Evolutionary conservation across 2,888 invertebrate genomes (phyloP).

Genomic region (Dyspetes luteomarginatus): DNA sequence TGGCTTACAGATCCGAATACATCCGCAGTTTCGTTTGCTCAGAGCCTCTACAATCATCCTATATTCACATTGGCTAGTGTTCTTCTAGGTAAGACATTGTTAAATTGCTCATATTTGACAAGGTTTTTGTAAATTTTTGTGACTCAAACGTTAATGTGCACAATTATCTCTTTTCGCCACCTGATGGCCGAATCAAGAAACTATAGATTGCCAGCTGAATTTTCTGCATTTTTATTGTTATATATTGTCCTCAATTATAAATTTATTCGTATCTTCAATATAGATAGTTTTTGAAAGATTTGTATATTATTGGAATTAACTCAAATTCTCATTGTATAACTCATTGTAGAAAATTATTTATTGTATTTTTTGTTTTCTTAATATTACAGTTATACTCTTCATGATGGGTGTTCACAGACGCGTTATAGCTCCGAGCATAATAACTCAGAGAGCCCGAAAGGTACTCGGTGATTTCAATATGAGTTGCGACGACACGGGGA

Average conservation of each 20-base stretch:
- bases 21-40: constrained; percentile 94
- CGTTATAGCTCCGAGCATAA: constrained; percentile 98
- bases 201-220: too few relatives aligned
- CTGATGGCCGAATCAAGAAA: too few relatives aligned
- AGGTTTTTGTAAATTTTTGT: constrained; percentile 11
- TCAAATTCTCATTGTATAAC: too few relatives aligned
- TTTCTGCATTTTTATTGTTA: too few relatives aligned
- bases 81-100: constrained; percentile 87
- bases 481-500: constrained; percentile 99
- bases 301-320: too few relatives aligned
- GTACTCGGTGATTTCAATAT: constrained; percentile 98
- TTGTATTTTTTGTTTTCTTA: constrained; percentile 28
- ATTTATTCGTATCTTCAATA: too few relatives aligned
- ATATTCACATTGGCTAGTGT: constrained; percentile 96
- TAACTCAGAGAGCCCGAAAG: constrained; percentile 94
- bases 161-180: too few relatives aligned
- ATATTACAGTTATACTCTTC: constrained; percentile 91
- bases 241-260: too few relatives aligned
- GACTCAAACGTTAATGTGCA: too few relatives aligned
- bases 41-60: constrained; percentile 96
- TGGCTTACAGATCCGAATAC: constrained; percentile 98
- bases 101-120: background rate
- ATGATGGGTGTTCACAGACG: constrained; percentile 95
- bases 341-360: background rate
- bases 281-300: too few relatives aligned